Evolutionary conservation across 1,140 invertebrate species (phyloP), one percentile per base, ranked within the genome.

Genomic region (Euura lappo): DNA sequence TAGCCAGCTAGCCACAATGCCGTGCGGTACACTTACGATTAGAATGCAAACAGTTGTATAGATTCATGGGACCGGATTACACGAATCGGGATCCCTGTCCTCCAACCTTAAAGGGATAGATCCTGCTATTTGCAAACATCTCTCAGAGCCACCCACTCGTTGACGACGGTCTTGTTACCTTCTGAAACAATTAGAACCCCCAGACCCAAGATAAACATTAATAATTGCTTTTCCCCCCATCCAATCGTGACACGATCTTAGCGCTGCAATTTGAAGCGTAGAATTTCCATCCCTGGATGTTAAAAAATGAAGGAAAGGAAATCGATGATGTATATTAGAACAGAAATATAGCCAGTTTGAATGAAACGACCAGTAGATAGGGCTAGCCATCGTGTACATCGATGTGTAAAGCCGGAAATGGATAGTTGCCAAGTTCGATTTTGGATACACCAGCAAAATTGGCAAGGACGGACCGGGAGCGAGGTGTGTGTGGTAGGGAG

Each of bases 381-480:
- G 51, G 28, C 28, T 28, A 28, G 28, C 28, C 28, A 28, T n/a
- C 51, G 51, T 60, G 51, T 60, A 60, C 13, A 28, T 28, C 28
- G 28, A 28, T 28, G 28, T 28, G 28, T 28, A 28, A 60, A 60
- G 51, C 51, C 51, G 51, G 51, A 60, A 60, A 60, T 60, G 51
- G 51, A 60, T n/a, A 6, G 51, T 60, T 60, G 51, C 51, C 51
- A 60, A 60, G 51, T 60, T 60, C 51, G 51, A 60, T 60, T 60
- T 60, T 60, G 51, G 51, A 60, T 60, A 60, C 51, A 60, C 51
- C 6, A 60, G 51, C 51, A 60, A 60, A 60, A 60, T 60, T 60
- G 51, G 51, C 51, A 60, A 60, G 8, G 51, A 60, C 6, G 51
- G 51, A n/a, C 13, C 10, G 51, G 4, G 51, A n/a, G 51, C 28